phyloP scores from a whole-genome alignment of 2,888 invertebrate species.

The Hypolimnas misippus region DNA sequence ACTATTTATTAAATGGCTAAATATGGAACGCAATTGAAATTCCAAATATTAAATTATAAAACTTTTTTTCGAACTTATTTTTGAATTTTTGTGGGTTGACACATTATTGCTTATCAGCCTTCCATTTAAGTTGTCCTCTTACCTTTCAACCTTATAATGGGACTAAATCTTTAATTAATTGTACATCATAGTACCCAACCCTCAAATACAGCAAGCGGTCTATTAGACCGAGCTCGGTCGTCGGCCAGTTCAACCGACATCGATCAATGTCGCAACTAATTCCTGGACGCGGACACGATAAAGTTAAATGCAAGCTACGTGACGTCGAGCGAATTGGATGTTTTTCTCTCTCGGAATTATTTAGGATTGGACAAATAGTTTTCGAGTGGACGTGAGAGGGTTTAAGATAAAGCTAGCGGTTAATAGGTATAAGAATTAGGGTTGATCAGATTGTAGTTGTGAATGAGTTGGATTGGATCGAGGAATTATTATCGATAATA shows the following conservation, averaged over 20 bases:
- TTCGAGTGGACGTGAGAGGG: constrained; percentile 56
- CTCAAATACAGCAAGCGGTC: constrained; percentile 43
- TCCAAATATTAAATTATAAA: too few relatives aligned
- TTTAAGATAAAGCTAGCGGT: constrained; percentile 50
- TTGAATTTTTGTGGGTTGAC: too few relatives aligned
- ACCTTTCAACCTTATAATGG: too few relatives aligned
- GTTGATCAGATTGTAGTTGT: constrained; percentile 39
- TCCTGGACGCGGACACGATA: constrained; percentile 56
- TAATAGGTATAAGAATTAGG: constrained; percentile 47
- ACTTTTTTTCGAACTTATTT: too few relatives aligned
- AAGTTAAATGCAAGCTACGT: constrained; percentile 56
- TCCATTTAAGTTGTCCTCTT: too few relatives aligned
- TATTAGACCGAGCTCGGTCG: constrained; percentile 45
- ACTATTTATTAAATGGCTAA: too few relatives aligned
- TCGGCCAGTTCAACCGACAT: constrained; percentile 46
- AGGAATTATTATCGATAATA: too few relatives aligned
- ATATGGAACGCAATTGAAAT: too few relatives aligned
- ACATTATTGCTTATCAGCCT: too few relatives aligned
- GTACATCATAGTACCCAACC: constrained; percentile 35
- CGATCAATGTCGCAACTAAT: constrained; percentile 60
- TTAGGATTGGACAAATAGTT: constrained; percentile 68
- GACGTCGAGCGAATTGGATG: constrained; percentile 55
- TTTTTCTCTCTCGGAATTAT: constrained; percentile 65
- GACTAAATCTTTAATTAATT: constrained; percentile 36
- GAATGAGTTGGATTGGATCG: constrained; percentile 23